Evolutionary conservation across 1,140 invertebrate genomes (phyloP), one percentile per base, ranked within the genome.

Genomic region (Grapholita molesta): DNA sequence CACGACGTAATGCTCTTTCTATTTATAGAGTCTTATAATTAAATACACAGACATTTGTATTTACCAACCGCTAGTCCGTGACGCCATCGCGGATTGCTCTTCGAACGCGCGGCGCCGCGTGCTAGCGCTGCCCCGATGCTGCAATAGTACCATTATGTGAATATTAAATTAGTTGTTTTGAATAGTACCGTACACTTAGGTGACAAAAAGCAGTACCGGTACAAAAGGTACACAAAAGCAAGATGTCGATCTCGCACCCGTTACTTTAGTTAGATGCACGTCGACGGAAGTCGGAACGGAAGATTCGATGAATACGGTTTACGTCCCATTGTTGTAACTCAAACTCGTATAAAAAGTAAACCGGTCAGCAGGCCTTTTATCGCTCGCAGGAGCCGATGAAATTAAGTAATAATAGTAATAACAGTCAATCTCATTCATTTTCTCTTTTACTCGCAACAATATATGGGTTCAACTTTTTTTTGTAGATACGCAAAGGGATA

Each of bases 401-500:
- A 84, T 83, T 80, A 83, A 83, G 82, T 86, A 86, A 86, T 91
- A 90, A 90, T 88, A 90, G 75, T 88, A 88, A 88, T 88, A 90
- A 87, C 84, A 82, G 78, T 89, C 82, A 85, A 85, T 87, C 84
- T 86, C 88, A 80, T 89, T 90, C 88, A 83, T 90, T 90, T 86
- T 85, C 81, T 83, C 78, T 82, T 85, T 89, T 87, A 83, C 82
- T 79, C 77, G 73, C 78, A 83, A 88, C 89, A 88, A 89, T 86
- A 89, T 82, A 89, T 83, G 83, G 82, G 80, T 76, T 83, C 74
- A 73, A 70, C 72, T 77, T 89, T 88, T 81, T 85, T 87, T 87
- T 89, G 82, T 83, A 86, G 86, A 87, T 90, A 87, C 86, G 86
- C 84, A 84, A 88, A 91, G 89, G 89, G 89, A 91, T 91, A 90